Evolutionary conservation across 2,888 invertebrate genomes (phyloP).

Genomic region (Ochropleura leucogaster): DNA sequence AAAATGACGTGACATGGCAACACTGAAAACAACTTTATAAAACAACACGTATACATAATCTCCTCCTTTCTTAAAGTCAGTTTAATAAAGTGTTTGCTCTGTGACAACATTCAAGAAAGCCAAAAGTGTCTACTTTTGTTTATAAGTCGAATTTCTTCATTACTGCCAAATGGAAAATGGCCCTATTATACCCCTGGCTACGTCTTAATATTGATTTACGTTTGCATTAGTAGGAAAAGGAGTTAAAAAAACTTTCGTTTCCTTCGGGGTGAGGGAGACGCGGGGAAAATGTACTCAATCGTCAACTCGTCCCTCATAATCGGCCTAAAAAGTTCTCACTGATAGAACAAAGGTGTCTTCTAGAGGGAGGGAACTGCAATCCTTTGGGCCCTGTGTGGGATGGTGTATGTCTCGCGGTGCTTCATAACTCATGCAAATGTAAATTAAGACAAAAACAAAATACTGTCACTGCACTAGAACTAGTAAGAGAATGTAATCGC

Average conservation of each 20-base stretch:
- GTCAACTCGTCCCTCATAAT: not conserved
- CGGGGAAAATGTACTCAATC: not conserved
- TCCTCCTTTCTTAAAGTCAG: slow-evolving; percentile 1
- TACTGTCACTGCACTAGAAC: not conserved
- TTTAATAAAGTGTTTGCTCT: not conserved
- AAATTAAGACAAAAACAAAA: not conserved
- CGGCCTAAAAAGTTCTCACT: not conserved
- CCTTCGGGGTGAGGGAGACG: not conserved
- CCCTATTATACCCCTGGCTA: slow-evolving; percentile 1
- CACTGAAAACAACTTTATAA: not conserved
- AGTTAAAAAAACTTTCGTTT: not conserved
- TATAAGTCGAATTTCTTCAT: not conserved
- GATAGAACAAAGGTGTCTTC: not conserved
- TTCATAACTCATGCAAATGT: not conserved
- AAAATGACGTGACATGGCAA: slow-evolving; percentile 16
- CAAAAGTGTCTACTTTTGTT: not conserved
- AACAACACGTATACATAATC: slow-evolving; percentile 22
- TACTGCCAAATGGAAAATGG: not conserved
- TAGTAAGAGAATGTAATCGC: slow-evolving; percentile 16
- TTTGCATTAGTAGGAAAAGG: not conserved
- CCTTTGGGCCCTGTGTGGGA: not conserved
- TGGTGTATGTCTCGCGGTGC: not conserved
- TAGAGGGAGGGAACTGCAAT: not conserved
- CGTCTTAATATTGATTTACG: slow-evolving; percentile 25
- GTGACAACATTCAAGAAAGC: slow-evolving; percentile 4